Conservation (phyloP, 2,113 vertebrate genomes). For the Urocolius indicus region DNA sequence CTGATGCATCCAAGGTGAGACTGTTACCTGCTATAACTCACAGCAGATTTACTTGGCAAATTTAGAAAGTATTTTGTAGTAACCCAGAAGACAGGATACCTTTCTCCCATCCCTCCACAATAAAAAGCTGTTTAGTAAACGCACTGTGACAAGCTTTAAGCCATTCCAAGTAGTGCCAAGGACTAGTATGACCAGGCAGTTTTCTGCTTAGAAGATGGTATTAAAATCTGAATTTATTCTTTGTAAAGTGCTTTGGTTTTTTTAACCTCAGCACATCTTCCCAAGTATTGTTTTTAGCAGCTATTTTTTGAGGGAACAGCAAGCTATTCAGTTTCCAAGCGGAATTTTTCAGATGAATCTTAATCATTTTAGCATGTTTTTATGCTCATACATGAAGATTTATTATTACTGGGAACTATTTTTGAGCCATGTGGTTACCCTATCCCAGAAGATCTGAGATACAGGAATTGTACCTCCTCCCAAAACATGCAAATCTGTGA, state of each 20-base stretch:
- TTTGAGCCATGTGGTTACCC: background rate
- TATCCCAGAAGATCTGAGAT: background rate
- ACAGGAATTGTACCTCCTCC: background rate
- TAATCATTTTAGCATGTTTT: background rate
- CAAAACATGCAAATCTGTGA: background rate
- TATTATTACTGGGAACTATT: background rate
- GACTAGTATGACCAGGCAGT: background rate
- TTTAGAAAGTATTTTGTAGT: background rate
- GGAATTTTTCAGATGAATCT: background rate
- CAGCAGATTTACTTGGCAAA: background rate
- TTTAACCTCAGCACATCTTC: background rate
- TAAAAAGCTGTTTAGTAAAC: background rate
- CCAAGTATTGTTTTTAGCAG: background rate
- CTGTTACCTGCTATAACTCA: background rate
- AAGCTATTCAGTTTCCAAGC: background rate
- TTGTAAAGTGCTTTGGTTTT: background rate
- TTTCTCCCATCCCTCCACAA: background rate
- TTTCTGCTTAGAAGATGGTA: background rate
- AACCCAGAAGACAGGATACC: background rate
- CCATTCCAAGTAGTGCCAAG: background rate
- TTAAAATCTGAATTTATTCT: background rate
- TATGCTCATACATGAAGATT: background rate
- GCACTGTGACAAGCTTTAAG: background rate
- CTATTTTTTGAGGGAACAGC: background rate
- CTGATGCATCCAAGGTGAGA: background rate